Evolutionary conservation across 2,888 invertebrate species (phyloP).

Genomic region (Yponomeuta malinellus): DNA sequence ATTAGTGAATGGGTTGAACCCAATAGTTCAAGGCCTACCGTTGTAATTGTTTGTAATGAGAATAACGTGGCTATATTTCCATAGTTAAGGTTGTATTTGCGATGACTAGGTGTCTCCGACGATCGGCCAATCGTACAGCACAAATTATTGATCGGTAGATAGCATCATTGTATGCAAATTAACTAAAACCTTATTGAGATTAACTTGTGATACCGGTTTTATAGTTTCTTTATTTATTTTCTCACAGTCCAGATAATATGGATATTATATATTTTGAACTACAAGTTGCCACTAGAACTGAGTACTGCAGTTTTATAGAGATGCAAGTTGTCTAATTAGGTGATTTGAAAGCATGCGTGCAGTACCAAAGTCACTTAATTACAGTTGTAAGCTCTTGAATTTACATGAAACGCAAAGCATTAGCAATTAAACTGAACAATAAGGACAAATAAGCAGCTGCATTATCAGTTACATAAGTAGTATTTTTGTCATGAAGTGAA

Average conservation of each 20-base stretch:
- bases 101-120: background rate
- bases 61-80: background rate
- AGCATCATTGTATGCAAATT: background rate
- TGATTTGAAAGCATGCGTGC: no score
- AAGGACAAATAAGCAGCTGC: background rate
- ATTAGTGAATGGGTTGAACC: background rate
- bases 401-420: background rate
- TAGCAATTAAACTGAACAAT: background rate
- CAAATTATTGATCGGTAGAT: background rate
- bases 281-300: no score
- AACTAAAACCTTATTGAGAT: background rate
- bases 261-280: no score
- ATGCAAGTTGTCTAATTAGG: no score
- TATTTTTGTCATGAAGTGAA: background rate
- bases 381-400: background rate
- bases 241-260: no score
- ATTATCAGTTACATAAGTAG: background rate
- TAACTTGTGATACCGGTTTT: background rate
- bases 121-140: background rate
- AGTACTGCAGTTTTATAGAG: no score
- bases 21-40: conserved; percentile 3
- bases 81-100: background rate
- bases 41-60: background rate
- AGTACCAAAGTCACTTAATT: background rate
- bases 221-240: background rate